Percentiles rank a stretch among this genome's conserved stretches.
Evolutionary conservation across 2,797 vertebrate genomes (phyloP).

Genomic region (Malurus splendens): DNA sequence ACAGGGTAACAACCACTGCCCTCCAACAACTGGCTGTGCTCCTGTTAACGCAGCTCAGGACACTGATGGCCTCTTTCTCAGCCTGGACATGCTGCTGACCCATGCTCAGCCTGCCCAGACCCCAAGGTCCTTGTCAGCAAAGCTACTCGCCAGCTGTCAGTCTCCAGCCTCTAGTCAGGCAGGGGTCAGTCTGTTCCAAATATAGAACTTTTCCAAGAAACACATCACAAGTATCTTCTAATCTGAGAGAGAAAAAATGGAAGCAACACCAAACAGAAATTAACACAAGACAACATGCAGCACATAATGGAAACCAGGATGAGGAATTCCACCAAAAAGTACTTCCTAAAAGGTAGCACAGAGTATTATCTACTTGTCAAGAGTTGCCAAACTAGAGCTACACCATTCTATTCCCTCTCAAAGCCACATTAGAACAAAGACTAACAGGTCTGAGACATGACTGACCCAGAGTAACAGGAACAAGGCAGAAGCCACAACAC

Average conservation of each 20-base stretch:
- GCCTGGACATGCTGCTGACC: not conserved
- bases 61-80: not conserved
- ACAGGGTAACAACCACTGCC: not conserved
- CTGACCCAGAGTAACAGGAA: not conserved
- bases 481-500: not conserved
- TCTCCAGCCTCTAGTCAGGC: not conserved
- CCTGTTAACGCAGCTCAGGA: not conserved
- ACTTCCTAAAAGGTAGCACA: not conserved
- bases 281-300: not conserved
- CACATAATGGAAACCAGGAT: not conserved
- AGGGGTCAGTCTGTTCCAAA: not conserved
- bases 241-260: not conserved
- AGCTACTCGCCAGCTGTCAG: not conserved
- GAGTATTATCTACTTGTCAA: not conserved
- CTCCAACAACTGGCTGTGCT: not conserved
- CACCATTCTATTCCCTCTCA: not conserved
- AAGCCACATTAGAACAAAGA: not conserved
- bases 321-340: not conserved
- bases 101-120: not conserved
- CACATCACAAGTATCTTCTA: not conserved
- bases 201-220: not conserved
- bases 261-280: not conserved
- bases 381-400: not conserved
- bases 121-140: not conserved
- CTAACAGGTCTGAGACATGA: not conserved